A percentile compares a stretch with the other conserved stretches of the same genome.
These are phyloP conservation scores for Sphaerophoria taeniata DNA, from an alignment of 2,888 invertebrate species.

Conservation along the genomic window DNA sequence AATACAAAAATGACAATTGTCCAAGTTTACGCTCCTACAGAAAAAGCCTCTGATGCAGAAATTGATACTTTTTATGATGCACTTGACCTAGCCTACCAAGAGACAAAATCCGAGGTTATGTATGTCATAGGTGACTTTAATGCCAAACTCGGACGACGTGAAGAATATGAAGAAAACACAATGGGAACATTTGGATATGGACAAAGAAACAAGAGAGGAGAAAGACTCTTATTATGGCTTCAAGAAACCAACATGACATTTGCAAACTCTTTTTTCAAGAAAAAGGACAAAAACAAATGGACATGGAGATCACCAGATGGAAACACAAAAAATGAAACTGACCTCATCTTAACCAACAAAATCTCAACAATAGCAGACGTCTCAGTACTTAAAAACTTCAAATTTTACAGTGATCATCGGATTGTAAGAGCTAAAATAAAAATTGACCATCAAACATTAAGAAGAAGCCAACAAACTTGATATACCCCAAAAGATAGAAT, in stretches of 20 bases:
- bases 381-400: neutral
- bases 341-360: neutral
- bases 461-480: neutral
- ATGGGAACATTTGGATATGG: neutral
- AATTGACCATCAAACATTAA: neutral
- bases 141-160: neutral
- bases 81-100: neutral
- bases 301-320: slow-evolving; percentile 2
- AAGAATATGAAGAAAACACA: neutral
- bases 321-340: slow-evolving; percentile 4
- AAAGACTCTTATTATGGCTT: neutral
- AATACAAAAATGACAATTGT: neutral
- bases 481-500: neutral
- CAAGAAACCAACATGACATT: neutral
- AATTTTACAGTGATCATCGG: neutral
- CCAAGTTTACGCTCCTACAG: neutral
- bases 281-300: slow-evolving; percentile 5
- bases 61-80: too few relatives aligned
- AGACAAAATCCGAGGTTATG: neutral
- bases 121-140: neutral
- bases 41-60: neutral
- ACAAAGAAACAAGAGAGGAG: neutral
- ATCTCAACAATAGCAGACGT: neutral
- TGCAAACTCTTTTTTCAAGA: neutral
- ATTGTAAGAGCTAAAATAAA: neutral